phyloP scores from a whole-genome alignment of 2,797 vertebrate species.

The Scomberomorus guttatus region DNA sequence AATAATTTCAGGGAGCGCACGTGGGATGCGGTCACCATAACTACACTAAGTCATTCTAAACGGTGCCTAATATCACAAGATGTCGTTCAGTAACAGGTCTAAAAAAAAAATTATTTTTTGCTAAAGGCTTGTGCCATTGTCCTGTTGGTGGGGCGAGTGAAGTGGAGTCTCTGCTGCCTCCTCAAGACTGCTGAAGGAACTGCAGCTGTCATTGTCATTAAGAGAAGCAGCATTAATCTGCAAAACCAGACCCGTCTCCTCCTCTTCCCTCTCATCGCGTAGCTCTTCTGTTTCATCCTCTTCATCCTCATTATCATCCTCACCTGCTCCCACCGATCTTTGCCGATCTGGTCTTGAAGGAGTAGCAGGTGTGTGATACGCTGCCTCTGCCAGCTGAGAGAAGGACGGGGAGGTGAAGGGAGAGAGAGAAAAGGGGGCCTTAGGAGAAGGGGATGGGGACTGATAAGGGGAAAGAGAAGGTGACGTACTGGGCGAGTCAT shows the following conservation, averaged over 20 bases:
- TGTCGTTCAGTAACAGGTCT: neutral
- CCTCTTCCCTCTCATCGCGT: slow-evolving; percentile 19
- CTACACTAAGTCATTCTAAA: neutral
- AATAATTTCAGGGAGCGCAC: neutral
- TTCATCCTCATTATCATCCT: neutral
- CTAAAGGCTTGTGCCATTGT: slow-evolving; percentile 17
- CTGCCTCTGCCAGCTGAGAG: slow-evolving; percentile 70
- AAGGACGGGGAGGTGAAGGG: slow-evolving; percentile 63
- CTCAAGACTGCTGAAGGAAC: slow-evolving; percentile 85
- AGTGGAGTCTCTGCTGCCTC: slow-evolving; percentile 70
- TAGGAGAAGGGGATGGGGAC: slow-evolving; percentile 60
- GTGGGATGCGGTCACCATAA: neutral
- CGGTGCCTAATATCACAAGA: neutral
- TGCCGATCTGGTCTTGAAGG: slow-evolving; percentile 38
- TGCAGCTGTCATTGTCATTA: slow-evolving; percentile 83
- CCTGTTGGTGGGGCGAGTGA: slow-evolving; percentile 49
- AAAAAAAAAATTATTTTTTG: neutral
- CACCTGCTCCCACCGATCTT: slow-evolving; percentile 8
- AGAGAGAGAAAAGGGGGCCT: slow-evolving; percentile 52
- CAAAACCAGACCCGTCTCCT: slow-evolving; percentile 69
- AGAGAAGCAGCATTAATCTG: slow-evolving; percentile 74
- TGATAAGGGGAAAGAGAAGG: slow-evolving; percentile 60
- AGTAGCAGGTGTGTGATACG: slow-evolving; percentile 70
- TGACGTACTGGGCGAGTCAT: slow-evolving; percentile 31
- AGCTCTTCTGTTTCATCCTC: slow-evolving; percentile 18